Conservation (phyloP, 2,888 invertebrate genomes). For the Agonopterix alstromeriana region DNA sequence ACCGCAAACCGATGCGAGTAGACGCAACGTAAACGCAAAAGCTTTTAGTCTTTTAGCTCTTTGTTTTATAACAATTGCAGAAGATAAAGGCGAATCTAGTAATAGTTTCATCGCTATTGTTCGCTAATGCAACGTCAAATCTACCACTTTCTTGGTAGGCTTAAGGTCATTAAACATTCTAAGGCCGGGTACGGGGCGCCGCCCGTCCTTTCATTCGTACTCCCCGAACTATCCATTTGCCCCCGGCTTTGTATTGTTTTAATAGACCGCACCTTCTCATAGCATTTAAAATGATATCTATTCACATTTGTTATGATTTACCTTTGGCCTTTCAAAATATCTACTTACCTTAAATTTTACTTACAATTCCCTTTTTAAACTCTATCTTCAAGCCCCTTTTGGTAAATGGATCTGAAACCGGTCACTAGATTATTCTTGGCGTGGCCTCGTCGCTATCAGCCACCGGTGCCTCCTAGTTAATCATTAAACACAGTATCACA, state of each 20-base stretch:
- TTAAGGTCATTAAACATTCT: conserved; percentile 53
- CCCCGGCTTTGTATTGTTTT: conserved; percentile 33
- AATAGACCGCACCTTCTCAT: conserved; percentile 15
- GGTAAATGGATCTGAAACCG: too few species aligned
- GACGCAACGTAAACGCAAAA: not conserved
- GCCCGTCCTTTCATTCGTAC: conserved; percentile 35
- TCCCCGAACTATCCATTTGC: conserved; percentile 24
- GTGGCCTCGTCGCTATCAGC: not conserved
- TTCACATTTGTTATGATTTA: too few species aligned
- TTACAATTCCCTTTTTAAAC: too few species aligned
- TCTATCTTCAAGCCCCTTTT: too few species aligned
- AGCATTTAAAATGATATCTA: not conserved
- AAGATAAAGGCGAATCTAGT: conserved; percentile 54
- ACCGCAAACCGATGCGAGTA: conserved; percentile 4
- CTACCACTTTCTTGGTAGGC: conserved; percentile 39
- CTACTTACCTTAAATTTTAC: too few species aligned
- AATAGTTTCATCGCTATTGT: conserved; percentile 48
- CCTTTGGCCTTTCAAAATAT: too few species aligned
- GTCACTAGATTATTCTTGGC: not conserved
- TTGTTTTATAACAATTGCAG: conserved; percentile 55
- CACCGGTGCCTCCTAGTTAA: too few species aligned
- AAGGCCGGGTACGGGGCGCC: conserved; percentile 28
- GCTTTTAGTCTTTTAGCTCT: conserved; percentile 50
- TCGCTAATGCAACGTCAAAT: conserved; percentile 59
- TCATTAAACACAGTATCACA: too few species aligned